A percentile compares a stretch with the other conserved stretches of the same genome.
Conservation (phyloP, 2,113 vertebrate species). For the Lepus timidus region DNA sequence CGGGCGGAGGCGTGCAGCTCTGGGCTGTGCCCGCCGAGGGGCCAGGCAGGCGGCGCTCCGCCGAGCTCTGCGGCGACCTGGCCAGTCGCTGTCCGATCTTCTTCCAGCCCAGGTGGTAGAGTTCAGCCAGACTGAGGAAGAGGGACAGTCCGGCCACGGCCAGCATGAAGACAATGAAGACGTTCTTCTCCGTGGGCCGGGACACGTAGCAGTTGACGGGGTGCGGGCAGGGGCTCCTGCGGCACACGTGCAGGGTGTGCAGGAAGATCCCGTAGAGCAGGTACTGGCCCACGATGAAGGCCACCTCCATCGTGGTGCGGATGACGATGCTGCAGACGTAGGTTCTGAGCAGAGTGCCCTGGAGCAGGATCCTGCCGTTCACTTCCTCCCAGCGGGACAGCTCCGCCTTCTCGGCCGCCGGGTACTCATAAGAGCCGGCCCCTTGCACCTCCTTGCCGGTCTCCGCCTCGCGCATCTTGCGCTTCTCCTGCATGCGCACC, state of each 20-base stretch:
- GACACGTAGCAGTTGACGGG: conserved; percentile 98
- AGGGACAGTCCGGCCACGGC: conserved; percentile 94
- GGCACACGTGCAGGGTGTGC: conserved; percentile 93
- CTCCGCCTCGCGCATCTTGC: conserved; percentile 85
- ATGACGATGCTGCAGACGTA: conserved; percentile 97
- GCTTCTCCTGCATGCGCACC: conserved; percentile 94
- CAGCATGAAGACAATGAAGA: conserved; percentile 99
- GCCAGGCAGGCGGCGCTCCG: conserved; percentile 83
- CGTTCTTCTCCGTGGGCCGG: conserved; percentile 97
- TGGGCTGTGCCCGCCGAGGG: conserved; percentile 74
- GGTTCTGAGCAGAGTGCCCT: conserved; percentile 94
- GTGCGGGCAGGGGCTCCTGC: conserved; percentile 94
- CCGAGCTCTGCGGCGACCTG: conserved; percentile 65
- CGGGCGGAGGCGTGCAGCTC: conserved; percentile 93
- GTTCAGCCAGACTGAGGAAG: conserved; percentile 94
- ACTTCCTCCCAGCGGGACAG: conserved; percentile 85
- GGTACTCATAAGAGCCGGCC: conserved; percentile 77
- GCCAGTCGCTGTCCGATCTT: conserved; percentile 84
- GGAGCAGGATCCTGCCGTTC: conserved; percentile 88
- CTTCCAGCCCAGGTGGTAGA: conserved; percentile 96
- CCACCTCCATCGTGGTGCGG: conserved; percentile 95
- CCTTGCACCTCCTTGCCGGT: conserved; percentile 42
- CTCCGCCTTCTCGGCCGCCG: conserved; percentile 86
- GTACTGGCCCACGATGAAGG: conserved; percentile 96
- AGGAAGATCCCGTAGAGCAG: conserved; percentile 96